phyloP scores from a whole-genome alignment of 2,888 invertebrate species.

The Chymomyza fuscimana region DNA sequence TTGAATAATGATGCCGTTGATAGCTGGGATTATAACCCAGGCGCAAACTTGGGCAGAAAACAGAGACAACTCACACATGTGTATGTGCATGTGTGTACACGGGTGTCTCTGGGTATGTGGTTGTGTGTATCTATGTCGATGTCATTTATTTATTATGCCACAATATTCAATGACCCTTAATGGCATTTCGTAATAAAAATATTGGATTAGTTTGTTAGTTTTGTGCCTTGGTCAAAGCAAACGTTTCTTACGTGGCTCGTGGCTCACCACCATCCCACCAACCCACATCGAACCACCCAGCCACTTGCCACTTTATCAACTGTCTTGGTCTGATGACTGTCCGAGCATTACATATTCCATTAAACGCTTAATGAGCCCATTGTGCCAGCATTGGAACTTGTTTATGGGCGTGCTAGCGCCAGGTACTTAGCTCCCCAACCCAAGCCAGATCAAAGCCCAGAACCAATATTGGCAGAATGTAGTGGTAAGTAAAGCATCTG shows the following conservation, averaged over 20 bases:
- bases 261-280: conserved; percentile 27
- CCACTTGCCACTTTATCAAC: conserved; percentile 61
- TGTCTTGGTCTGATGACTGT: conserved; percentile 17
- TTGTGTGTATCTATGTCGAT: conserved; percentile 23
- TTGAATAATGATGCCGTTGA: conserved; percentile 75
- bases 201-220: conserved; percentile 75
- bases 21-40: conserved; percentile 62
- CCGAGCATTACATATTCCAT: conserved; percentile 66
- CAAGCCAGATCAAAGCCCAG: neutral
- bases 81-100: conserved; percentile 10
- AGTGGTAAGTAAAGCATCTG: conserved; percentile 37
- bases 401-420: conserved; percentile 23
- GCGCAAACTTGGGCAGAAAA: conserved; percentile 22
- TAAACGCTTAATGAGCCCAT: conserved; percentile 71
- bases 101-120: neutral
- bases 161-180: conserved; percentile 75
- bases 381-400: conserved; percentile 33
- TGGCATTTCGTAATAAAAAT: conserved; percentile 75
- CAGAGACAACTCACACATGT: conserved; percentile 11
- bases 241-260: conserved; percentile 38
- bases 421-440: neutral
- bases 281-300: conserved; percentile 9
- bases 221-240: conserved; percentile 28
- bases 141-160: conserved; percentile 71
- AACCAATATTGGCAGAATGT: neutral